Percentiles rank a stretch among this genome's conserved stretches.
These are phyloP conservation scores for Acomys russatus DNA, from an alignment of 2,797 vertebrate genomes.

Conservation along the genomic window DNA sequence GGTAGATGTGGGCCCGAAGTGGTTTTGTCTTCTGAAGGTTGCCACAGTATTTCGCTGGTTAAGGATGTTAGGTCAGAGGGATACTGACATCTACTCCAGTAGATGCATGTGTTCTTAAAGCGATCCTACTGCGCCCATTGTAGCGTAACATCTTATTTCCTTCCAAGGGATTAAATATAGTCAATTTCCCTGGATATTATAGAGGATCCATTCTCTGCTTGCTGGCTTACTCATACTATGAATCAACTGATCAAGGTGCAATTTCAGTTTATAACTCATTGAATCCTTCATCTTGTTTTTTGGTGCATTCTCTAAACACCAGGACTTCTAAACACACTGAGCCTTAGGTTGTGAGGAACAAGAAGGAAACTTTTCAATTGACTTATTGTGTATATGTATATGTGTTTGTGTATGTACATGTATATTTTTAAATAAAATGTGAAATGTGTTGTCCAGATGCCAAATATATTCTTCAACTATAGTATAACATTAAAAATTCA, in stretches of 20 bases:
- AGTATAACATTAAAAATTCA: background rate
- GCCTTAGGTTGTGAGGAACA: background rate
- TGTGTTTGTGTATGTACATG: background rate
- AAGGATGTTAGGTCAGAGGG: background rate
- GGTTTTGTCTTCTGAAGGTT: background rate
- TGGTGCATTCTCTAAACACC: background rate
- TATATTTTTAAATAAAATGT: background rate
- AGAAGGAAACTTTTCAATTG: constrained; percentile 2
- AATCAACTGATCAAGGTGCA: background rate
- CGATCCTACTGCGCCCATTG: background rate
- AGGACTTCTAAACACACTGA: constrained; percentile 8
- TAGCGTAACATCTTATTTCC: background rate
- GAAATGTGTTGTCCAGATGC: background rate
- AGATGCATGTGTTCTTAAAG: background rate
- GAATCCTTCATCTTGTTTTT: background rate
- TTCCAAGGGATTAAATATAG: background rate
- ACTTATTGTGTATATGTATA: background rate
- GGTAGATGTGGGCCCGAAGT: background rate
- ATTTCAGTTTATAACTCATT: constrained; percentile 1
- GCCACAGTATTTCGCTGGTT: background rate
- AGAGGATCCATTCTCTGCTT: background rate
- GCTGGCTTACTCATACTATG: background rate
- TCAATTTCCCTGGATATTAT: background rate
- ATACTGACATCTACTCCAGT: background rate
- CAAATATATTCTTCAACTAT: background rate